A percentile compares a stretch with the other conserved stretches of the same genome.
These are phyloP conservation scores for Brachycybe producta DNA, from an alignment of 2,888 invertebrate species.

Conservation along the genomic window DNA sequence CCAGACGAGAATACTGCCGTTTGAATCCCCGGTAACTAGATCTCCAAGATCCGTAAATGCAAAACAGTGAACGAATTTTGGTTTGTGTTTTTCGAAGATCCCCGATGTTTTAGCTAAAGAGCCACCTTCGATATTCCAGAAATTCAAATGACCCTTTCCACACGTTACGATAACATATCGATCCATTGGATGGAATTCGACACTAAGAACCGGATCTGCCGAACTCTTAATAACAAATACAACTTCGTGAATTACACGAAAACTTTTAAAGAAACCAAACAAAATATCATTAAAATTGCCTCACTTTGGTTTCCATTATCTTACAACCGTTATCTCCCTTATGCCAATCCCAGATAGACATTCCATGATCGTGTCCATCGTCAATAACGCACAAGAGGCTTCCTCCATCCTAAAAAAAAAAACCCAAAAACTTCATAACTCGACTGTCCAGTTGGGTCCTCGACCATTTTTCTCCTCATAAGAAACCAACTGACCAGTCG, in stretches of 20 bases:
- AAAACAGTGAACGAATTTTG: constrained; percentile 80
- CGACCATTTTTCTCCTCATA: constrained; percentile 25
- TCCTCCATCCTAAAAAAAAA: constrained; percentile 58
- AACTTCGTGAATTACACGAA: not conserved
- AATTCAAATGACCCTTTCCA: constrained; percentile 80
- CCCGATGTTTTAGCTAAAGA: constrained; percentile 75
- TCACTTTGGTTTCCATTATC: constrained; percentile 78
- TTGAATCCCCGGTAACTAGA: constrained; percentile 80
- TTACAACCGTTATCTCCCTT: constrained; percentile 65
- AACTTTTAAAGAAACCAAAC: not conserved
- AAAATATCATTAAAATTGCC: not conserved
- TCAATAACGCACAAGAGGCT: constrained; percentile 67
- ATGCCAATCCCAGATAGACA: constrained; percentile 91
- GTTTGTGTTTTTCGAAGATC: constrained; percentile 79
- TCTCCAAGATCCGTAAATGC: constrained; percentile 75
- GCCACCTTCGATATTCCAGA: constrained; percentile 77
- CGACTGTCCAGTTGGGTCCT: not conserved
- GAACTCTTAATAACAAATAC: constrained; percentile 53
- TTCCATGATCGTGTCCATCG: constrained; percentile 74
- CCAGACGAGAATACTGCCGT: constrained; percentile 81
- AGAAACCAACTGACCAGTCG: constrained; percentile 44
- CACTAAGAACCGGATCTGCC: constrained; percentile 77
- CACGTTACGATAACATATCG: constrained; percentile 75
- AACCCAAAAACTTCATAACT: constrained; percentile 10
- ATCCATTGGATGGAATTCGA: constrained; percentile 83